Percentiles rank a stretch among this genome's conserved stretches.
phyloP scores from a whole-genome alignment of 1,140 invertebrate species.

The Trinorchestia longiramus region DNA sequence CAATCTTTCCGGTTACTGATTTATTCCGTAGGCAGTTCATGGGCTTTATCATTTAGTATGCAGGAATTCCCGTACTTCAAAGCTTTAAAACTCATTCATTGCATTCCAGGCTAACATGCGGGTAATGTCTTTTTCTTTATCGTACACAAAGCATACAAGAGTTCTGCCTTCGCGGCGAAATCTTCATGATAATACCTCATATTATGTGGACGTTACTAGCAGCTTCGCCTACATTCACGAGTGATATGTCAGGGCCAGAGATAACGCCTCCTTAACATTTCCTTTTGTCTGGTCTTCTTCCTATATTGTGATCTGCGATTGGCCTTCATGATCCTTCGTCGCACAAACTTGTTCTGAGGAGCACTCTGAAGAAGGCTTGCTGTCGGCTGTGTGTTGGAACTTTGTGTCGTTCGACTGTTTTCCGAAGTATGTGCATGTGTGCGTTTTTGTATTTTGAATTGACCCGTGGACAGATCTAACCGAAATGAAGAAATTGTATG shows the following conservation, averaged over 20 bases:
- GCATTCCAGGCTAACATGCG: neutral
- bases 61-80: neutral
- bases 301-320: neutral
- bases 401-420: neutral
- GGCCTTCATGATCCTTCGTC: neutral
- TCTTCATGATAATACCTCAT: neutral
- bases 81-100: neutral
- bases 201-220: neutral
- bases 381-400: neutral
- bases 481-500: no score
- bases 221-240: neutral
- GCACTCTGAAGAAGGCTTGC: neutral
- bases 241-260: neutral
- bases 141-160: neutral
- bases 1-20: neutral
- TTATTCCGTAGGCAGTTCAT: neutral
- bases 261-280: neutral
- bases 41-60: neutral
- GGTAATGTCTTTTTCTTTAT: neutral
- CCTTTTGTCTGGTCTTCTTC: neutral
- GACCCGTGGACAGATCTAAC: no score
- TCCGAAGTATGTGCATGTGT: neutral
- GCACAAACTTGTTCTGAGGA: neutral
- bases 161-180: neutral
- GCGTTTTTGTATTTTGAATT: neutral